Conservation (phyloP, 37 sponge, comb jelly and placozoan genomes). For the Sycon ciliatum region DNA sequence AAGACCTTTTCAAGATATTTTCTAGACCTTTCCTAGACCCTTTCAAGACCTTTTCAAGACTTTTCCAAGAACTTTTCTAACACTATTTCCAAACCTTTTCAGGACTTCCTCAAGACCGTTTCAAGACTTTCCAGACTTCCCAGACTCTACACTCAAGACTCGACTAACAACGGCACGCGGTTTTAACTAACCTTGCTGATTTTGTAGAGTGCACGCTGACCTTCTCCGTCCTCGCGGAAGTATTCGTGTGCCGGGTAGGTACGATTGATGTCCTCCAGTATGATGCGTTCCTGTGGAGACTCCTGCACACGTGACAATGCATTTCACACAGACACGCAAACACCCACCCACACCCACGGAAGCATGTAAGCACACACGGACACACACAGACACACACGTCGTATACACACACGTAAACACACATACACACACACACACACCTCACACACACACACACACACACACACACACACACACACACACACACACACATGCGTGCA, state of each 20-base stretch:
- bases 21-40: no score
- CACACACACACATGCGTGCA: conserved; percentile 12
- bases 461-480: background rate
- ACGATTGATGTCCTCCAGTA: conserved; percentile 85
- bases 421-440: conserved; percentile 8
- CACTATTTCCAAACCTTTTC: no score
- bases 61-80: no score
- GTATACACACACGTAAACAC: background rate
- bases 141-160: background rate
- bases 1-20: no score
- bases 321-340: background rate
- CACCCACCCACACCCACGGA: background rate
- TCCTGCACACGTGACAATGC: conserved; percentile 31
- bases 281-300: conserved; percentile 71
- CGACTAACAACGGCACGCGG: background rate
- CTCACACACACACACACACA: background rate
- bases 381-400: background rate
- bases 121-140: no score
- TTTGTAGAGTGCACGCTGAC: conserved; percentile 63
- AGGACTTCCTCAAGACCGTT: no score
- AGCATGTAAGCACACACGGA: background rate
- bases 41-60: no score
- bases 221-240: conserved; percentile 60
- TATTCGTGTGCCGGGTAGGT: conserved; percentile 81
- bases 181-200: conserved; percentile 49